Base-by-base conservation (phyloP, 2,797 vertebrate genomes). In the Phoxinus dragarum region DNA sequence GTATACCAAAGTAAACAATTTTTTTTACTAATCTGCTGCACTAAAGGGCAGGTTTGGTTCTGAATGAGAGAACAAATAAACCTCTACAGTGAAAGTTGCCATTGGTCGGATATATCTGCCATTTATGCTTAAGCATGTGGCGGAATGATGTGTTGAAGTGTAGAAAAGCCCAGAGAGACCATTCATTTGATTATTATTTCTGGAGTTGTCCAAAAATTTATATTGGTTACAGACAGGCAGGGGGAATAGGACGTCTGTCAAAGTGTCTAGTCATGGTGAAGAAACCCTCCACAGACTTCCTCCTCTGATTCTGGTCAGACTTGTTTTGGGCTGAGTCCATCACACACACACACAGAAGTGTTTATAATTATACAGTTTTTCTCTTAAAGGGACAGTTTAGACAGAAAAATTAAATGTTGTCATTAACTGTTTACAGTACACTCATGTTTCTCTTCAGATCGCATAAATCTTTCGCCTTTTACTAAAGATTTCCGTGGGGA, bases 71-170 rank as follows among this genome's bases (percentile, higher is more conserved):
- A 76, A 78, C 36, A 81, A 87, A 87, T 80, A 84, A 44, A 71
- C 36, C 27, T 27, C 27, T 7, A 14, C 47, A 38, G 38, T 6
- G 67, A 72, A 69, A 78, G 74, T 40, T 81, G 80, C 68, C 47
- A 34, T 54, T 61, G 61, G 73, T 84, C 31, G 10, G 69, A 85
- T 88, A 91, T 88, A 93, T 94, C 91, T 89, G 91, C 31, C 36
- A 79, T 77, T 93, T 90, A 94, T 90, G 68, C 31, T 54, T 11
- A 64, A 92, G 88, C 93, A 94, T 92, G 91, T 90, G 89, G 85
- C 81, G 86, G 82, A 83, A 85, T 31, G 71, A 38, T 23, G 79
- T 61, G 69, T 80, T 71, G 31, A 67, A 80, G 75, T 56, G 66
- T 52, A 40, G 27, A 61, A 71, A 73, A 40, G 40, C 59, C 67